These are phyloP conservation scores for Acronicta alni DNA, from an alignment of 2,888 invertebrate species.

Conservation along the genomic window DNA sequence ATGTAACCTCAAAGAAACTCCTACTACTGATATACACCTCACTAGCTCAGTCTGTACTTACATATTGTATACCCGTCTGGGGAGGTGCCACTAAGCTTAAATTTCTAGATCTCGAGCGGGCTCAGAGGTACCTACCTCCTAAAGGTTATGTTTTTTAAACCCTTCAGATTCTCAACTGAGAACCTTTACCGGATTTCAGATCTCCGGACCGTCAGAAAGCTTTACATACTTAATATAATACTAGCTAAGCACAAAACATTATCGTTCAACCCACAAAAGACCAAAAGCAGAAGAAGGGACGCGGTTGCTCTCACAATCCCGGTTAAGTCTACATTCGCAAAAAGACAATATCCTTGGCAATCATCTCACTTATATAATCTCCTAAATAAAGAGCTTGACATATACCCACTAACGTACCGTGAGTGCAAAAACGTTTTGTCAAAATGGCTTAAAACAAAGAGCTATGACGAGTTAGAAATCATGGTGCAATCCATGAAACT, in stretches of 20 bases:
- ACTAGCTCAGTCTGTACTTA: not conserved
- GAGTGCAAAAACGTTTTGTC: not conserved
- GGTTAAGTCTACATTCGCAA: not conserved
- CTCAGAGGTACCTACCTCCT: constrained; percentile 2
- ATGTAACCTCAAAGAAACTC: not conserved
- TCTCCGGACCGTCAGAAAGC: constrained; percentile 1
- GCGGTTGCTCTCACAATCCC: not conserved
- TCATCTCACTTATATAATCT: not conserved
- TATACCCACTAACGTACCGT: not conserved
- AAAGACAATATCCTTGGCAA: not conserved
- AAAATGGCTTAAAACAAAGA: not conserved
- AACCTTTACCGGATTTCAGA: not conserved
- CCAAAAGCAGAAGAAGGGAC: not conserved
- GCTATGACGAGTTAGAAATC: not conserved
- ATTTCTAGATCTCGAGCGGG: constrained; percentile 4
- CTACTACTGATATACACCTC: not conserved
- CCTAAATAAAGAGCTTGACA: not conserved
- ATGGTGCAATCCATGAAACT: too few species aligned
- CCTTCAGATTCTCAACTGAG: constrained; percentile 1
- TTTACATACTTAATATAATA: constrained; percentile 5
- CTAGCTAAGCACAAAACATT: not conserved
- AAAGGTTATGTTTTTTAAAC: constrained; percentile 7
- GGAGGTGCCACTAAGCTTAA: constrained; percentile 2
- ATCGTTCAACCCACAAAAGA: not conserved
- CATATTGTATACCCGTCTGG: constrained; percentile 4